phyloP scores from a whole-genome alignment of 2,888 invertebrate genomes.

The Acleris literana region DNA sequence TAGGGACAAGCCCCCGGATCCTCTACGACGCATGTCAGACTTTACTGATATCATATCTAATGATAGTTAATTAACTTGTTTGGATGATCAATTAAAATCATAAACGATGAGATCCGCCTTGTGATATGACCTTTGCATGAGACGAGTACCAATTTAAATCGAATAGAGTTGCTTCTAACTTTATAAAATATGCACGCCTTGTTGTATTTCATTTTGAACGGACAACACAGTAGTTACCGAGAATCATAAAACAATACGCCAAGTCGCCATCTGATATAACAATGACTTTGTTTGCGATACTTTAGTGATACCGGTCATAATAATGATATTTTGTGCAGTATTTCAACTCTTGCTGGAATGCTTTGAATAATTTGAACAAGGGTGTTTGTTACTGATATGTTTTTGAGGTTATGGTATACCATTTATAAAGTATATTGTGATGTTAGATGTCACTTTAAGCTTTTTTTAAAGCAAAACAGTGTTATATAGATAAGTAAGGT shows the following conservation, averaged over 20 bases:
- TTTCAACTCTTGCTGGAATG: not conserved
- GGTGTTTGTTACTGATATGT: too few relatives aligned
- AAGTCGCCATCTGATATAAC: not conserved
- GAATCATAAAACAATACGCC: constrained; percentile 14
- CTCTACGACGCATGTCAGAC: constrained; percentile 26
- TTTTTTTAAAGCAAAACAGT: too few relatives aligned
- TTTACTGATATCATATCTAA: constrained; percentile 21
- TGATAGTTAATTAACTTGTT: constrained; percentile 16
- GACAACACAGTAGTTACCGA: constrained; percentile 9
- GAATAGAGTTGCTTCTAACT: not conserved
- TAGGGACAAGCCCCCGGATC: constrained; percentile 64
- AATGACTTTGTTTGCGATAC: constrained; percentile 12
- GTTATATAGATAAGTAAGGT: too few relatives aligned
- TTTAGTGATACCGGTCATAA: not conserved
- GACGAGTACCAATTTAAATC: not conserved
- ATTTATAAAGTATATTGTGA: too few relatives aligned
- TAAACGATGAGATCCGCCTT: constrained; percentile 4
- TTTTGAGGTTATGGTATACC: too few relatives aligned
- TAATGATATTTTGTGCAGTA: not conserved
- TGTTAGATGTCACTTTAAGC: too few relatives aligned
- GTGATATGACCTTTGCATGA: not conserved
- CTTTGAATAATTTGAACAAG: not conserved
- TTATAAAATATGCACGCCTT: not conserved
- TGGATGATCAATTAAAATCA: constrained; percentile 5
- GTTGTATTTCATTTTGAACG: not conserved